A percentile compares a stretch with the other conserved stretches of the same genome.
Conservation (phyloP, 2,888 invertebrate species). For the Pseudococcus jackbeardsleyi region DNA sequence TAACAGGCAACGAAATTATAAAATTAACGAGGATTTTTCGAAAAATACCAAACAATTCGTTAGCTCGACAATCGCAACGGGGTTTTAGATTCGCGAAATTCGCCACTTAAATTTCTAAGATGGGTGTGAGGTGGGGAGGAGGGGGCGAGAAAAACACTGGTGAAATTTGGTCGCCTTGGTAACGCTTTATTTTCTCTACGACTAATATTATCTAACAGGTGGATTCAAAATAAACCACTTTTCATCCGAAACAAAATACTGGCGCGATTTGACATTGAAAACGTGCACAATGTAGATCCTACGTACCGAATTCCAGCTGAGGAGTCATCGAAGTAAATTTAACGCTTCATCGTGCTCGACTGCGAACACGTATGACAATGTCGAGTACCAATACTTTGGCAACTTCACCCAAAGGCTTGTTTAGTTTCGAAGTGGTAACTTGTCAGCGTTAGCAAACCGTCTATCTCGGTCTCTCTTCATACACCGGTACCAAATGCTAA, state of each 20-base stretch:
- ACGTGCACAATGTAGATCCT: background rate
- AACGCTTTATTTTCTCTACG: conserved; percentile 23
- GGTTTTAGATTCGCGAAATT: conserved; percentile 14
- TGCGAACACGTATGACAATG: background rate
- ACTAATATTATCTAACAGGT: conserved; percentile 48
- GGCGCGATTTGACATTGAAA: conserved; percentile 43
- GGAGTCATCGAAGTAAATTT: conserved; percentile 17
- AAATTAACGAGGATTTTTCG: conserved; percentile 25
- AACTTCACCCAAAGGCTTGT: background rate
- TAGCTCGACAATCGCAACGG: background rate
- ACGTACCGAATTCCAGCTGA: background rate
- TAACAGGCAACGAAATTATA: background rate
- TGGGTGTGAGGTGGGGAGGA: background rate
- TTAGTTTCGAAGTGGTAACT: background rate
- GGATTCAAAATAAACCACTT: conserved; percentile 48
- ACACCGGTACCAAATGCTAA: background rate
- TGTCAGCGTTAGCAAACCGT: background rate
- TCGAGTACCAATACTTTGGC: conserved; percentile 1
- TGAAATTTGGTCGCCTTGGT: conserved; percentile 21
- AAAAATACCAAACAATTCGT: background rate
- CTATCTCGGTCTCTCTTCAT: background rate
- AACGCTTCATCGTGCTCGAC: background rate
- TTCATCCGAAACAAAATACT: conserved; percentile 36
- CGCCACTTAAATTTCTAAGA: background rate
- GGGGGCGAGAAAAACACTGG: background rate